Evolutionary conservation across 2,797 vertebrate genomes (phyloP).

Genomic region (Sebastes iracundus): DNA sequence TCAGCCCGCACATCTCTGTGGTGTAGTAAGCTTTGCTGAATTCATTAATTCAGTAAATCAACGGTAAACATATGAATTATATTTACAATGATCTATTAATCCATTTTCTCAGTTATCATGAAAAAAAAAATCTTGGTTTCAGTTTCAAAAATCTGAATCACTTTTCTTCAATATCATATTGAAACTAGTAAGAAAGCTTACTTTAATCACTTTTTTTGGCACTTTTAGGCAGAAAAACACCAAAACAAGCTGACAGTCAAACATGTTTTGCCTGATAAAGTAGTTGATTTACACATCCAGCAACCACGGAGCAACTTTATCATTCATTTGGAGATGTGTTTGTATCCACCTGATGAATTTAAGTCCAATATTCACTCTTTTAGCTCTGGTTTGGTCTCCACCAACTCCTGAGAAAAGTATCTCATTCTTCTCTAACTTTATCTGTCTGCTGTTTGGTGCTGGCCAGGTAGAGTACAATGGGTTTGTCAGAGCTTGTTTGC

Average conservation of each 20-base stretch:
- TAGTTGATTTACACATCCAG: background rate
- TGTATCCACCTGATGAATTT: too few relatives aligned
- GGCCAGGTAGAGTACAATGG: background rate
- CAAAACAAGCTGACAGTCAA: background rate
- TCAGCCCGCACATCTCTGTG: background rate
- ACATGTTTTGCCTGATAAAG: background rate
- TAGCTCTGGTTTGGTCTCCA: background rate
- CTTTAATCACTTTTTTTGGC: background rate
- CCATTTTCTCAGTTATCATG: background rate
- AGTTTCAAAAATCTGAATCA: background rate
- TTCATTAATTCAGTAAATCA: background rate
- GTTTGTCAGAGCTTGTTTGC: background rate
- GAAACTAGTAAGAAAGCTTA: background rate
- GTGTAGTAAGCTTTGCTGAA: background rate
- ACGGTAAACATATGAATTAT: background rate
- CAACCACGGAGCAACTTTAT: too few relatives aligned
- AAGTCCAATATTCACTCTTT: background rate
- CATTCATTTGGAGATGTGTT: too few relatives aligned
- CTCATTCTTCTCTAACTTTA: background rate
- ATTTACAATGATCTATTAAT: background rate
- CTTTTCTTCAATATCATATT: background rate
- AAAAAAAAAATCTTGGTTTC: background rate
- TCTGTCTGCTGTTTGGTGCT: background rate
- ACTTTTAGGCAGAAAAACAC: background rate
- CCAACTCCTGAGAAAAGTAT: background rate